Conservation (phyloP, 2,113 vertebrate species). For the Campylorhamphus procurvoides region DNA sequence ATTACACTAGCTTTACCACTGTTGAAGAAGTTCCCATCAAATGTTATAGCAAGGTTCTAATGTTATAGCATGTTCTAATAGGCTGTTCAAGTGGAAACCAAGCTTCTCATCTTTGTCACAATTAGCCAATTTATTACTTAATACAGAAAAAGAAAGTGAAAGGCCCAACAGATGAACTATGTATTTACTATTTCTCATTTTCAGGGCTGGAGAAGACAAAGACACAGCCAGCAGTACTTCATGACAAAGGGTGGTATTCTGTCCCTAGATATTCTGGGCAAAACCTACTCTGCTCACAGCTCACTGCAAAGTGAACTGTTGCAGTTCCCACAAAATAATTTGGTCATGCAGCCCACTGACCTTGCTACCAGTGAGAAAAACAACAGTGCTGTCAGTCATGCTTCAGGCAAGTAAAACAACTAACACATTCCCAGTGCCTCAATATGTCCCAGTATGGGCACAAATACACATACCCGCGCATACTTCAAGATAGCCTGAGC, state of each 20-base stretch:
- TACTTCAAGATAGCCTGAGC: neutral
- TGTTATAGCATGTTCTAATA: neutral
- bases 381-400: constrained; percentile 56
- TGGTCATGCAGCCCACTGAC: constrained; percentile 48
- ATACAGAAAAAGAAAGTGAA: constrained; percentile 33
- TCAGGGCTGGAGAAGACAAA: neutral
- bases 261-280: neutral
- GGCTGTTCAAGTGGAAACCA: neutral
- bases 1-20: neutral
- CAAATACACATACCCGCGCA: neutral
- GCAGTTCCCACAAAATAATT: constrained; percentile 51
- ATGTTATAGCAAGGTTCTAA: neutral
- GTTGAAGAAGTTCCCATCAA: neutral
- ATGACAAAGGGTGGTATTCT: constrained; percentile 7
- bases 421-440: constrained; percentile 43
- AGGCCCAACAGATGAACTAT: constrained; percentile 8
- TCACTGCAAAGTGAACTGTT: neutral
- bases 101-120: neutral
- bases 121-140: constrained; percentile 35
- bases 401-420: constrained; percentile 52
- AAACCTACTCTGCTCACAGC: neutral
- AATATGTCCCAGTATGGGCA: constrained; percentile 17
- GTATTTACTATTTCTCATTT: constrained; percentile 32
- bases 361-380: constrained; percentile 50
- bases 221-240: neutral